Evolutionary conservation across 2,888 invertebrate genomes (phyloP), one percentile per base, ranked within the genome.

Genomic region (Ectemnius cavifrons): DNA sequence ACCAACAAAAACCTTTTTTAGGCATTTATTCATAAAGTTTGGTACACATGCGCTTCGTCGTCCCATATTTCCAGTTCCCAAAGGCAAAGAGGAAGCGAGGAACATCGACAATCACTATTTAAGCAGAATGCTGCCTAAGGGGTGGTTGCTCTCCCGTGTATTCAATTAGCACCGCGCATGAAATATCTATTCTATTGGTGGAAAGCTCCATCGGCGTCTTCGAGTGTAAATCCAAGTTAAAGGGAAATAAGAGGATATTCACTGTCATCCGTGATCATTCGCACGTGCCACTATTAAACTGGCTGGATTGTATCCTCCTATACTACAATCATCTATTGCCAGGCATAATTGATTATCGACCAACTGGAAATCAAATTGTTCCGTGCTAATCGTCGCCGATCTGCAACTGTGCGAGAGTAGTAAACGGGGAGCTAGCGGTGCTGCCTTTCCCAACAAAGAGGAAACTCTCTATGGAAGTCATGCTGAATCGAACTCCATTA

Each of bases 81-180:
- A 11, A 37, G 37, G 11, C 8, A 37, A 11, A 37, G 8, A 37
- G 37, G 8, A 37, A 37, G 37, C 37, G 8, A 0, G 37, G 11
- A 37, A 80, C 74, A 78, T 75, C 77, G 75, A 77, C 82, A 78
- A 82, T 78, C 76, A 75, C 73, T 80, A 82, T 78, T 82, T 82
- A 80, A 82, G 78, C 76, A 74, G 62, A 82, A 81, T 67, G 73
- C 73, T 75, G 61, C 73, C 76, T 61, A 72, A 80, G 72, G 78
- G 78, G 70, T 56, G 73, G 73, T 65, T 82, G 74, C 76, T 79
- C 81, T 81, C 79, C 79, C 78, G 61, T 63, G 73, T 80, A 78
- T 82, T 80, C 81, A 82, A 82, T 82, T 82, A 82, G 80, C 73
- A 74, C 67, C 68, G 68, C 78, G 76, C 74, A 82, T 78, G 80